Conservation (phyloP, 2,113 vertebrate species). For the Bubo bubo region DNA sequence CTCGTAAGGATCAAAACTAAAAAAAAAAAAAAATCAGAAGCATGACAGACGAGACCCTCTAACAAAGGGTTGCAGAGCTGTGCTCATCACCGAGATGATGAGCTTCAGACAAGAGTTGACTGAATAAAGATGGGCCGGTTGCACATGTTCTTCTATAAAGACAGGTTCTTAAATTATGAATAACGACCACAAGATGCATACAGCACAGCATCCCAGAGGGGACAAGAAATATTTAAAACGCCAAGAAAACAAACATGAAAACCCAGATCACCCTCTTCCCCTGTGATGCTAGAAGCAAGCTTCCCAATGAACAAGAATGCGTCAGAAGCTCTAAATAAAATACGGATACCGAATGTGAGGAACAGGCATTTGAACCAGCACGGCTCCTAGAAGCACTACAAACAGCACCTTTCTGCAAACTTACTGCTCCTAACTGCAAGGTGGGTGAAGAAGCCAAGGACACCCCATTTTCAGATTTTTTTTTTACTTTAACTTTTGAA, state of each 20-base stretch:
- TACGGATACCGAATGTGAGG: background rate
- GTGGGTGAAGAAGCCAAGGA: fast-evolving
- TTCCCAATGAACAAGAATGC: background rate
- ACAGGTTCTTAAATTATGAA: background rate
- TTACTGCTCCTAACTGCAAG: background rate
- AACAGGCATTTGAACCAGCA: background rate
- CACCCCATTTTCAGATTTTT: background rate
- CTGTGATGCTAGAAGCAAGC: background rate
- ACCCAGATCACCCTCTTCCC: background rate
- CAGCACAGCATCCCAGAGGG: background rate
- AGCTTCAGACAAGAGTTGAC: background rate
- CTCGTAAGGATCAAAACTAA: background rate
- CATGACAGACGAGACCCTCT: background rate
- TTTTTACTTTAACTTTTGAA: background rate
- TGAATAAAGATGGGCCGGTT: background rate
- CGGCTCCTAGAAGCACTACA: background rate
- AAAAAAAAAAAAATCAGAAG: background rate
- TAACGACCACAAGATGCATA: background rate
- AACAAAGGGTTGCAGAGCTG: background rate
- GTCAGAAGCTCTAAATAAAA: background rate
- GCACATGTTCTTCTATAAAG: background rate
- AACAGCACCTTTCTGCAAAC: background rate
- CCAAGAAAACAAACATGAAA: background rate
- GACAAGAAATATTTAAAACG: background rate
- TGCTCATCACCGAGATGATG: background rate